Percentiles rank a stretch among this genome's conserved stretches.
These are phyloP conservation scores for Macrobrachium nipponense DNA, from an alignment of 1,140 invertebrate species.

Conservation along the genomic window DNA sequence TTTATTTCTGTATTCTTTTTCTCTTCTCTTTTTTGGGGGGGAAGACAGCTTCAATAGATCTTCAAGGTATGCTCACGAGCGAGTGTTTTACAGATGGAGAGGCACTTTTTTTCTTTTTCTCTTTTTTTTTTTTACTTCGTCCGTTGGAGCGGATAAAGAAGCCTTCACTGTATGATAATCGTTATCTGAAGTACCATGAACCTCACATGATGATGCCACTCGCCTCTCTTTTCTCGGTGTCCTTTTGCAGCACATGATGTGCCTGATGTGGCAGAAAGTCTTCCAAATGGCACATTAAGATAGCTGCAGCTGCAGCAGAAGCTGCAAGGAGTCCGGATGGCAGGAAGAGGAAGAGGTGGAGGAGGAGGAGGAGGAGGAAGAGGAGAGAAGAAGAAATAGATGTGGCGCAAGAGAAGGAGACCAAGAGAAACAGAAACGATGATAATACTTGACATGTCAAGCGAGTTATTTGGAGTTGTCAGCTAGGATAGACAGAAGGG, in stretches of 20 bases:
- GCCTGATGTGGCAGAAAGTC: neutral
- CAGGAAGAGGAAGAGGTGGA: neutral
- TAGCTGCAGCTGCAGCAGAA: neutral
- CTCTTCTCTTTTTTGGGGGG: too few relatives aligned
- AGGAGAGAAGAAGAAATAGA: neutral
- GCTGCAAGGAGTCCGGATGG: neutral
- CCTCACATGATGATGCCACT: too few relatives aligned
- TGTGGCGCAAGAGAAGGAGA: neutral
- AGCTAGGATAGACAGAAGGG: neutral
- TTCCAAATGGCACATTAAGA: neutral
- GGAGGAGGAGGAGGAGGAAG: neutral
- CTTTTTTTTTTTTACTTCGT: too few relatives aligned
- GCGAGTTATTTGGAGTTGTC: neutral
- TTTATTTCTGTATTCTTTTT: too few relatives aligned
- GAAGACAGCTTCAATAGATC: neutral
- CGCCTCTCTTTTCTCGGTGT: too few relatives aligned
- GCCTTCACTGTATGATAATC: too few relatives aligned
- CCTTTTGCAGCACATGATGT: neutral
- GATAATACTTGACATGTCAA: neutral
- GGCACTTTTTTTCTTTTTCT: too few relatives aligned
- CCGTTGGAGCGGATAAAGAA: too few relatives aligned
- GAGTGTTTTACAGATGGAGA: too few relatives aligned
- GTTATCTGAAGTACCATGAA: too few relatives aligned
- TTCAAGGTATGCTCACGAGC: neutral
- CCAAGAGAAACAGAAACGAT: neutral